Evolutionary conservation across 2,113 vertebrate species (phyloP), one percentile per base, ranked within the genome.

Genomic region (Bostrychus sinensis): DNA sequence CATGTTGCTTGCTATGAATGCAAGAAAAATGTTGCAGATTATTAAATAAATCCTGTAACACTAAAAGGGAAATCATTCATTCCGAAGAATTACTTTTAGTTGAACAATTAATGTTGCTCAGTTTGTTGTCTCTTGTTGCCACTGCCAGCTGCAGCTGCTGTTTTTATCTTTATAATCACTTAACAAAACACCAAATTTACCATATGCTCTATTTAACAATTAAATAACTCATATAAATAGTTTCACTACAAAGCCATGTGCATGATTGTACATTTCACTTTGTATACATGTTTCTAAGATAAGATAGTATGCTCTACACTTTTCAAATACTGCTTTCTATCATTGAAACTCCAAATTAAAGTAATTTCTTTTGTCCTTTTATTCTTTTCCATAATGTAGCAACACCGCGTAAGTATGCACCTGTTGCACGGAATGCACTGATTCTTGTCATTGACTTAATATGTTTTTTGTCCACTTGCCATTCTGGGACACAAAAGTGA

Each of bases 21-120:
- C 70, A 72, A 61, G 54, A 77, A 58, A 25, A 70, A 62, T 68
- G 39, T 73, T 56, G 10, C 62, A 72, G 64, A 62, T 84, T 63
- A 72, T 78, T 76, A 63, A 72, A 73, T 78, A 66, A 62, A 69
- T 70, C 65, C 6, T 19, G 26, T 26, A 51, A 58, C 43, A 30
- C 43, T 71, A 39, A 80, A 74, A 61, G 36, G 37, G 68, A 77
- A 77, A 75, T 54, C 17, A 82, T 79, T 81, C 56, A 86, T 79
- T 86, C 56, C 76, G 48, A 79, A 57, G 26, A 77, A 66, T 60
- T 36, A 58, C 46, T 65, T 56, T 65, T 75, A 67, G 61, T 72
- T 85, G 64, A 90, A 85, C 81, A 74, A 60, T 83, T 89, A 61
- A 85, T 83, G 79, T 63, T 85, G 54, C 64, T 75, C 62, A 75